Base-by-base conservation (phyloP, 2,797 vertebrate species). In the Gallinago nigripennis region DNA sequence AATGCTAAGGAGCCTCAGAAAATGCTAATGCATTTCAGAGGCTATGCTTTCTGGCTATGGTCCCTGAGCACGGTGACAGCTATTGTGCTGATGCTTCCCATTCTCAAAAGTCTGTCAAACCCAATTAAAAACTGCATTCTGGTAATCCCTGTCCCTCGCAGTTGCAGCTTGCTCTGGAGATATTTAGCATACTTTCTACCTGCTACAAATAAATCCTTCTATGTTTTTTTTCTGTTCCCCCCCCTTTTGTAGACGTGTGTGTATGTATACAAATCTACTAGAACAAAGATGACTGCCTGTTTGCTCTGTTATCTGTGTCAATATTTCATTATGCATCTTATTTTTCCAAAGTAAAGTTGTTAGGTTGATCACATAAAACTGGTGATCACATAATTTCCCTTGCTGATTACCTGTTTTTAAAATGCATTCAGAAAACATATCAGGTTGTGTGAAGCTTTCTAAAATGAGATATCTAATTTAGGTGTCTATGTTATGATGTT, bases 71-170 rank as follows among this genome's bases (percentile, higher is more conserved):
- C 11, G 37, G 41, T 71, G 88, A 93, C 66, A 88, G 30, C 37
- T 88, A 85, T 73, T 63, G 18, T 68, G 31, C 33, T 82, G 75
- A 87, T 84, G 60, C 45, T 94, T 95, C 75, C 75, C 7, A 18
- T 92, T 75, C 71, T 89, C 78, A 75, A 35, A 92, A 85, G 31
- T 20, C 92, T 93, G 78, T 94, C 90, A 94, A 91, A 91, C 9
- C 5, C 41, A 91, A 73, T 73, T 90, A 85, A 94, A 93, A 92
- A 50, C 18, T 57, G 27, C 61, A 61, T 91, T 90, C 57, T 91
- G 48, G 16, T 94, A 92, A 84, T 87, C 56, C 16, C 33, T 43
- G 45, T 87, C 54, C 30, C 86, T 89, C 82, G 61, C 31, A 77
- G 33, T 25, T 61, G 39, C 60, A 84, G 39, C 16, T 91, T 89